Evolutionary conservation across 2,113 vertebrate genomes (phyloP).

Genomic region (Pimephales promelas): DNA sequence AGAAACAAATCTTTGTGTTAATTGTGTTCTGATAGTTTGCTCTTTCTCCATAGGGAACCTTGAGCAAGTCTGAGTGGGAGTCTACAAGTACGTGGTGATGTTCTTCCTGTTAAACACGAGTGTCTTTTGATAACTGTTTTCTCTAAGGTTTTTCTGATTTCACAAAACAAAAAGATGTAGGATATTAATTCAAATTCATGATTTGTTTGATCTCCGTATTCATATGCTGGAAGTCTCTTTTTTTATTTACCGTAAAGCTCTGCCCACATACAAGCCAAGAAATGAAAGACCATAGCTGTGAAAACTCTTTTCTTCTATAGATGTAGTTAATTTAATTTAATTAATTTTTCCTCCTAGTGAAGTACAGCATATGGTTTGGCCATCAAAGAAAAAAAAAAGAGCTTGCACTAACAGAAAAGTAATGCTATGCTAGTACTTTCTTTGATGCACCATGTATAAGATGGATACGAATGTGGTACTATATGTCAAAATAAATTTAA

Average conservation of each 20-base stretch:
- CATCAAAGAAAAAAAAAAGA: not conserved
- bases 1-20: not conserved
- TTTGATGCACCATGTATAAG: not conserved
- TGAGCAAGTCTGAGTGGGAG: slow-evolving; percentile 96
- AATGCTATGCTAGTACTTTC: not conserved
- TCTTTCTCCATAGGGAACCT: slow-evolving; percentile 82
- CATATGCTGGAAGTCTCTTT: not conserved
- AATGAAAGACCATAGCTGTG: too few species aligned
- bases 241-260: too few species aligned
- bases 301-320: slow-evolving; percentile 1
- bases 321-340: too few species aligned
- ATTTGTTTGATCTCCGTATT: not conserved
- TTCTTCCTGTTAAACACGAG: not conserved
- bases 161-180: not conserved
- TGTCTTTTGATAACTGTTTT: not conserved
- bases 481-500: not conserved
- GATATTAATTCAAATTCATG: not conserved
- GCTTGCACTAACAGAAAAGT: not conserved
- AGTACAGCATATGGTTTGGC: not conserved
- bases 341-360: not conserved
- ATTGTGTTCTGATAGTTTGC: slow-evolving; percentile 3
- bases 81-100: slow-evolving; percentile 86
- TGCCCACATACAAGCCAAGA: not conserved
- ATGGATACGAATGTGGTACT: not conserved
- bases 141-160: not conserved